These are phyloP conservation scores for Drosophila parabipectinata DNA, from an alignment of 1,140 invertebrate species.

Conservation along the genomic window DNA sequence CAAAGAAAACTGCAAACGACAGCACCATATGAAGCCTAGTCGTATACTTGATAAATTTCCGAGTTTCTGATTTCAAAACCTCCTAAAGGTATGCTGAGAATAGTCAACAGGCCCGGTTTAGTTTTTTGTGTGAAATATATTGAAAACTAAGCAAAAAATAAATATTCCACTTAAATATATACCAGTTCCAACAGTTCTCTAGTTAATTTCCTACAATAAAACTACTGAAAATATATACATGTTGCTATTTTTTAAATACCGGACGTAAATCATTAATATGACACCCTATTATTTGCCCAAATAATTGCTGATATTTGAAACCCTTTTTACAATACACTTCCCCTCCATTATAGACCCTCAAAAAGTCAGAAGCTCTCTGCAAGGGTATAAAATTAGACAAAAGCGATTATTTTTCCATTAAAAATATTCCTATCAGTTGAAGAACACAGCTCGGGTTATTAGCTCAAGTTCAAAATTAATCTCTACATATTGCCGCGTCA, in stretches of 20 bases:
- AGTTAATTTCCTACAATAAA: neutral
- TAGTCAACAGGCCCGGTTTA: neutral
- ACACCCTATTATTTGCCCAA: conserved; percentile 3
- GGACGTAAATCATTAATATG: conserved; percentile 15
- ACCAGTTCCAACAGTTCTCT: neutral
- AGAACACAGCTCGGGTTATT: conserved; percentile 30
- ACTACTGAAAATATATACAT: neutral
- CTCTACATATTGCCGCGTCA: conserved; percentile 14
- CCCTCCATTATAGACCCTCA: neutral
- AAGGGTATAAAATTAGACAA: neutral
- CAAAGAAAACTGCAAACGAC: conserved; percentile 18
- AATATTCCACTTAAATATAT: neutral
- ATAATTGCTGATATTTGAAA: conserved; percentile 20
- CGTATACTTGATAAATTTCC: conserved; percentile 8
- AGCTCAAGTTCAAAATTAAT: conserved; percentile 9
- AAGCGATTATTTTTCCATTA: conserved; percentile 1
- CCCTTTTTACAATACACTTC: neutral
- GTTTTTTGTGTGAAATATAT: neutral
- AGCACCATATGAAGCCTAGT: conserved; percentile 5
- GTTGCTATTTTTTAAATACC: neutral
- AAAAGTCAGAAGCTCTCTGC: neutral
- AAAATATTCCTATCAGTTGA: conserved; percentile 38
- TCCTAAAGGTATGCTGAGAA: conserved; percentile 10
- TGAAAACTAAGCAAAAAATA: too few relatives aligned
- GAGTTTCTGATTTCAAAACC: neutral